A percentile compares a stretch with the other conserved stretches of the same genome.
Conservation (phyloP, 2,113 vertebrate species). For the Alethe diademata region DNA sequence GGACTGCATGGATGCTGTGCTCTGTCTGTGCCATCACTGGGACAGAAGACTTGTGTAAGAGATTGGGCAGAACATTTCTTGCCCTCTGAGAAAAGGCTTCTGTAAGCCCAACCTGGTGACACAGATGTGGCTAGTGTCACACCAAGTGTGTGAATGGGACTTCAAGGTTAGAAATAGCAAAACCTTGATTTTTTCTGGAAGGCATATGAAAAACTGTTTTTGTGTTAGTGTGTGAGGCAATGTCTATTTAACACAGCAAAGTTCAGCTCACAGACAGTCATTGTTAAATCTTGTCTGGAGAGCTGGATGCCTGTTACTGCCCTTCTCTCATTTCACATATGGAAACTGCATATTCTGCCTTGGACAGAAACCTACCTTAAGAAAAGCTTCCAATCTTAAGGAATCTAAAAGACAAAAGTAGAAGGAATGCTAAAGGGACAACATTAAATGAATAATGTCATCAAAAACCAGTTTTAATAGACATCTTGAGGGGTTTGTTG, state of each 20-base stretch:
- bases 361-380: neutral
- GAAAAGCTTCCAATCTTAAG: neutral
- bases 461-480: neutral
- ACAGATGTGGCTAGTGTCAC: neutral
- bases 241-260: neutral
- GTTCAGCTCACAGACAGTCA: neutral
- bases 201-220: neutral
- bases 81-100: neutral
- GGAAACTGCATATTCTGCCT: neutral
- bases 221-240: neutral
- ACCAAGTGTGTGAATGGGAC: neutral
- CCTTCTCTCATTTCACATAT: neutral
- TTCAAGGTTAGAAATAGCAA: neutral
- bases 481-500: neutral
- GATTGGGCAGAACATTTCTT: accelerated
- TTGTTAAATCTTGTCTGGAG: neutral
- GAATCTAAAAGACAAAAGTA: neutral
- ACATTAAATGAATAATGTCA: neutral
- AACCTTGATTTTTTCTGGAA: neutral
- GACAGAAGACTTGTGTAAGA: neutral
- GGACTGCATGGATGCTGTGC: accelerated
- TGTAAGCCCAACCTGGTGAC: neutral
- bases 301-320: neutral
- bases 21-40: neutral
- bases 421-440: neutral